A percentile compares a stretch with the other conserved stretches of the same genome.
Evolutionary conservation across 2,797 vertebrate species (phyloP).

Genomic region (Lagodon rhomboides): DNA sequence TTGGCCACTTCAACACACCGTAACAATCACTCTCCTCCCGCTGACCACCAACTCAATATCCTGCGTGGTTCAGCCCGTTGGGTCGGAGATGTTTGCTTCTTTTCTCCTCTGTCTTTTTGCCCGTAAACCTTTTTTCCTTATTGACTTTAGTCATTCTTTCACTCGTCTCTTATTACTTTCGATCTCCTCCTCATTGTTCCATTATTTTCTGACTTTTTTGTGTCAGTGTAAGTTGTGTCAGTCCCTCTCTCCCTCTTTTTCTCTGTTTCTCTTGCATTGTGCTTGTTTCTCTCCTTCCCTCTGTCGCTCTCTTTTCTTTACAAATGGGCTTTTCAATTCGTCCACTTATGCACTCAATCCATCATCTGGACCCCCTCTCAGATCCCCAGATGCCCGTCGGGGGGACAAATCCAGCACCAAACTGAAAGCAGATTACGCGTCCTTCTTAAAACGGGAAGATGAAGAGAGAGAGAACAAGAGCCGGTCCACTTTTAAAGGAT

Average conservation of each 20-base stretch:
- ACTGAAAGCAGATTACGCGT: conserved; percentile 73
- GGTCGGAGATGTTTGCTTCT: conserved; percentile 56
- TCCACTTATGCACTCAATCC: conserved; percentile 41
- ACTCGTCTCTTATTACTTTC: conserved; percentile 12
- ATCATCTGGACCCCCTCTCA: conserved; percentile 37
- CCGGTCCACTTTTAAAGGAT: conserved; percentile 76
- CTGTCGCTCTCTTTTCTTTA: conserved; percentile 19
- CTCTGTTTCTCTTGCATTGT: not conserved
- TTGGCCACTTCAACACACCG: conserved; percentile 57
- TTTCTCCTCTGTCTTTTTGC: conserved; percentile 5
- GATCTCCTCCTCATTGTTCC: not conserved
- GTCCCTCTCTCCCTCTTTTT: not conserved
- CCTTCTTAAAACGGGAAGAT: conserved; percentile 56
- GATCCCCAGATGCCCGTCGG: conserved; percentile 31
- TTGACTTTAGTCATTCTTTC: conserved; percentile 33
- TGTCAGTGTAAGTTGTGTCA: too few species aligned
- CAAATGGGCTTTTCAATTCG: conserved; percentile 14
- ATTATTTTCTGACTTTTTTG: not conserved
- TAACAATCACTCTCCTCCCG: conserved; percentile 61
- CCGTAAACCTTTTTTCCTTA: conserved; percentile 9
- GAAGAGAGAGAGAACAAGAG: conserved; percentile 55
- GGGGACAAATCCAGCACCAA: conserved; percentile 38
- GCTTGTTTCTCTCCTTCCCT: not conserved
- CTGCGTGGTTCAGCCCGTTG: conserved; percentile 67
- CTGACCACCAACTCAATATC: conserved; percentile 79